Conservation (phyloP, 2,888 invertebrate genomes). For the Cheilosia grossa region DNA sequence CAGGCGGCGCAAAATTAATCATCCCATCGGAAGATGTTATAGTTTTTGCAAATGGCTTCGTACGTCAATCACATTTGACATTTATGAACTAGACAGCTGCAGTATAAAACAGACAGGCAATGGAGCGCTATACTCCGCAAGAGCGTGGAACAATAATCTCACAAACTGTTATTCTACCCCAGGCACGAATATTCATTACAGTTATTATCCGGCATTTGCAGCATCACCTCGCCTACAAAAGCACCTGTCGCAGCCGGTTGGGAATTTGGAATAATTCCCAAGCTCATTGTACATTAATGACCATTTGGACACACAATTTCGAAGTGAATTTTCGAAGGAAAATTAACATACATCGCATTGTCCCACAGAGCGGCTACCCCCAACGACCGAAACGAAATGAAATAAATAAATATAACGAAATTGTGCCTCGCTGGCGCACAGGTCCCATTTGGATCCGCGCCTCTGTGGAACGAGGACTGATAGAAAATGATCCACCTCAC, state of each 20-base stretch:
- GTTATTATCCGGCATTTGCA: too few relatives aligned
- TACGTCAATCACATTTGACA: too few relatives aligned
- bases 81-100: too few relatives aligned
- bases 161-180: too few relatives aligned
- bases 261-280: conserved; percentile 23
- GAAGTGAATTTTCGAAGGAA: conserved; percentile 5
- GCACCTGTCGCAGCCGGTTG: neutral
- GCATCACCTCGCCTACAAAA: too few relatives aligned
- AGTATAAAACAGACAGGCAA: too few relatives aligned
- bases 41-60: too few relatives aligned
- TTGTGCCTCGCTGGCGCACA: conserved; percentile 4
- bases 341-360: conserved; percentile 19
- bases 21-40: too few relatives aligned
- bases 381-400: conserved; percentile 10
- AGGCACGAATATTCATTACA: too few relatives aligned
- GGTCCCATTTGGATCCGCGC: neutral
- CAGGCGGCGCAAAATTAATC: too few relatives aligned
- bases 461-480: neutral
- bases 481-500: conserved; percentile 7
- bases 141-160: too few relatives aligned
- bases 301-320: conserved; percentile 47
- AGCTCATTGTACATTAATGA: conserved; percentile 49
- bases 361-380: neutral
- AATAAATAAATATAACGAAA: conserved; percentile 36
- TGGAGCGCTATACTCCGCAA: too few relatives aligned